Conservation (phyloP, 2,797 vertebrate species). For the Emydoidea blandingii region DNA sequence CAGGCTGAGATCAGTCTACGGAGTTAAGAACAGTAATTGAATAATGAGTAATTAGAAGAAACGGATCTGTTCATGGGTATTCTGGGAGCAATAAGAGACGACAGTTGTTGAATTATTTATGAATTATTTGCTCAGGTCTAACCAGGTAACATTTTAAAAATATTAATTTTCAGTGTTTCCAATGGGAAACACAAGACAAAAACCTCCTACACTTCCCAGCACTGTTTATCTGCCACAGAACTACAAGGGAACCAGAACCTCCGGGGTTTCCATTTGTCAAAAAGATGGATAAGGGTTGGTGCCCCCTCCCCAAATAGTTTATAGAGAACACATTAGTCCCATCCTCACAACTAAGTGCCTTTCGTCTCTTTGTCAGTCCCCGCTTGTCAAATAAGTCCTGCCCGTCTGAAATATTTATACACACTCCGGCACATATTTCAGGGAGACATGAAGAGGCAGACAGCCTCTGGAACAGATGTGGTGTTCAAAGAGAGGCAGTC, state of each 20-base stretch:
- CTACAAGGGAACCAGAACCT: background rate
- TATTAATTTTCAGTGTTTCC: conserved; percentile 10
- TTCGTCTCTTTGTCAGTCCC: conserved; percentile 22
- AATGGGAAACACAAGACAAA: background rate
- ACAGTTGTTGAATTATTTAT: conserved; percentile 64
- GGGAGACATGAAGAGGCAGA: conserved; percentile 9
- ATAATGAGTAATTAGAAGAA: conserved; percentile 53
- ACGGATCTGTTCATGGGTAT: background rate
- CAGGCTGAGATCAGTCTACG: background rate
- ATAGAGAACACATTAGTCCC: background rate
- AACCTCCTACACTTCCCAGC: background rate
- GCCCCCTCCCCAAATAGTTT: background rate
- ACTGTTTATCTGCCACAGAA: background rate
- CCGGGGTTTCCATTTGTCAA: conserved; percentile 23
- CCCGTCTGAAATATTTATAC: conserved; percentile 59
- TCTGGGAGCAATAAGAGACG: conserved; percentile 47
- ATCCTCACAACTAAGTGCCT: background rate
- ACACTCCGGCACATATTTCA: conserved; percentile 57
- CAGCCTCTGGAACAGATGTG: conserved; percentile 27
- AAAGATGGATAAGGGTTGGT: conserved; percentile 22
- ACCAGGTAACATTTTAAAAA: conserved; percentile 43
- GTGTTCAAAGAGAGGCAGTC: conserved; percentile 55
- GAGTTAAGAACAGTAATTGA: conserved; percentile 33
- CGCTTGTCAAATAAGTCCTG: conserved; percentile 29
- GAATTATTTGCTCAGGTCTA: conserved; percentile 53